phyloP scores from a whole-genome alignment of 2,888 invertebrate species.

The Chymomyza procnemis region DNA sequence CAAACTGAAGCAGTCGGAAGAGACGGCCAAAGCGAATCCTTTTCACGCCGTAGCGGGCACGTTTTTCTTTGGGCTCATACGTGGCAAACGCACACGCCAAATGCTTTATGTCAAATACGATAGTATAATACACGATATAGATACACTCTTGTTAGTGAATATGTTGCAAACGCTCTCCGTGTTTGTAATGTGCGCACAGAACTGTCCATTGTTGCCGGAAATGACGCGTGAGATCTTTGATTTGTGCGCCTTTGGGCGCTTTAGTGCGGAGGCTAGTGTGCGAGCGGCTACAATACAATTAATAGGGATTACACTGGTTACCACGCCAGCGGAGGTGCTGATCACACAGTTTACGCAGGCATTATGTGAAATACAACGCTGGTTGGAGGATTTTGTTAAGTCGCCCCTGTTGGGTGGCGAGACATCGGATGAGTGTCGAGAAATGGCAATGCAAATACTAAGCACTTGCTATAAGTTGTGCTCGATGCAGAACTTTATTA shows the following conservation, averaged over 20 bases:
- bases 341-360: constrained; percentile 82
- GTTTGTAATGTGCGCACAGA: constrained; percentile 84
- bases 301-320: constrained; percentile 83
- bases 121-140: constrained; percentile 82
- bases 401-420: constrained; percentile 82
- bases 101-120: constrained; percentile 79
- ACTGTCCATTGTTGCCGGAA: constrained; percentile 82
- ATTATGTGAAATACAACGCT: constrained; percentile 83
- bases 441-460: constrained; percentile 83
- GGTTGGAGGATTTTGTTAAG: constrained; percentile 82
- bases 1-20: constrained; percentile 65
- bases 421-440: constrained; percentile 82
- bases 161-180: constrained; percentile 85
- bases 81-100: constrained; percentile 83
- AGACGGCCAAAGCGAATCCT: constrained; percentile 79
- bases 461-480: constrained; percentile 69
- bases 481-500: not conserved
- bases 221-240: constrained; percentile 86
- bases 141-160: constrained; percentile 84
- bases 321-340: constrained; percentile 81
- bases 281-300: constrained; percentile 84
- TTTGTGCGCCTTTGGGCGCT: constrained; percentile 83
- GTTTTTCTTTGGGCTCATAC: constrained; percentile 90
- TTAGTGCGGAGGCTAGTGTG: constrained; percentile 84
- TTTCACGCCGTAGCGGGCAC: constrained; percentile 87